These are phyloP conservation scores for Aurelia aurita complex sp. Pacific DNA, from an alignment of 30 jellyfish, hydroid and myxozoan species.

Conservation along the genomic window DNA sequence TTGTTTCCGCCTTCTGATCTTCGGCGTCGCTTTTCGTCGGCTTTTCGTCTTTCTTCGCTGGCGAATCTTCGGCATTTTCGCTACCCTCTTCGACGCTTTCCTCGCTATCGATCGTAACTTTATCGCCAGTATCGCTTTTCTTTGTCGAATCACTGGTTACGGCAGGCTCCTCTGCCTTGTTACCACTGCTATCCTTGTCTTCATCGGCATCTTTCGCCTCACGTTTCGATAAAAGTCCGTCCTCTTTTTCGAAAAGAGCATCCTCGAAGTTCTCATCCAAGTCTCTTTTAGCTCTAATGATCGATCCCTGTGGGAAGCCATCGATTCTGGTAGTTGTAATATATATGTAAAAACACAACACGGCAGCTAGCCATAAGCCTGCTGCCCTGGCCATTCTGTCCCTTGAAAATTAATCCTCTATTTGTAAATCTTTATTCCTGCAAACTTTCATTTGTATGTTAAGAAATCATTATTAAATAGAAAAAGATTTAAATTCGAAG, in stretches of 20 bases:
- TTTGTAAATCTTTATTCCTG: background rate
- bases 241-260: conserved; percentile 76
- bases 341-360: conserved; percentile 29
- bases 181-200: conserved; percentile 12
- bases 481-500: conserved; percentile 11
- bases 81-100: conserved; percentile 33
- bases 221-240: conserved; percentile 54
- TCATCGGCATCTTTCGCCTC: conserved; percentile 42
- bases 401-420: background rate
- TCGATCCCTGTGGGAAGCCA: conserved; percentile 62
- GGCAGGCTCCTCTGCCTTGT: conserved; percentile 4
- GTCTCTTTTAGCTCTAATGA: conserved; percentile 81
- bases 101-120: conserved; percentile 49
- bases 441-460: conserved; percentile 29
- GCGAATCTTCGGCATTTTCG: conserved; percentile 31
- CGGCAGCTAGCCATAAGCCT: conserved; percentile 69
- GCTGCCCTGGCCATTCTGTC: conserved; percentile 67
- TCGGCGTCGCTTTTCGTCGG: conserved; percentile 12
- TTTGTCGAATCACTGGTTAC: conserved; percentile 23
- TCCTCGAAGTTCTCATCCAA: conserved; percentile 77
- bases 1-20: conserved; percentile 58
- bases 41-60: conserved; percentile 42
- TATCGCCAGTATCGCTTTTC: conserved; percentile 65
- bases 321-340: conserved; percentile 23
- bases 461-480: conserved; percentile 58